Conservation (phyloP, 1,140 invertebrate genomes). For the Temnothorax longispinosus region DNA sequence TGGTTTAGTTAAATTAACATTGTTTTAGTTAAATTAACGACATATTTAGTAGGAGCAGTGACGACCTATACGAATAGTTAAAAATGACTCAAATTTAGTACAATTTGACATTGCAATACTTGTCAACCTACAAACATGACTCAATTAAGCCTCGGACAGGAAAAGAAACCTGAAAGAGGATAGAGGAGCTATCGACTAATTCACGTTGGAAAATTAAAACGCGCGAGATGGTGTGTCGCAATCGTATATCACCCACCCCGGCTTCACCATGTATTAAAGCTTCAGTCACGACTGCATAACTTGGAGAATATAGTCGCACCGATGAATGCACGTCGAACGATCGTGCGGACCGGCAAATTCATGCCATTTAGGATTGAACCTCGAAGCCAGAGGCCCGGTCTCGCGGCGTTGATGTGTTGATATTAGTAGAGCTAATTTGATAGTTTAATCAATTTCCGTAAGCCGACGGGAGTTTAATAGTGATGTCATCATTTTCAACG, state of each 20-base stretch:
- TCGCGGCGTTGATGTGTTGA: conserved; percentile 81
- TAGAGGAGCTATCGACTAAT: background rate
- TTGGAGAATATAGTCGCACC: conserved; percentile 70
- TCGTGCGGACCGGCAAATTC: conserved; percentile 73
- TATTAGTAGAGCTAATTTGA: conserved; percentile 86
- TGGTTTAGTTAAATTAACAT: too few species aligned
- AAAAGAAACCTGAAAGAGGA: background rate
- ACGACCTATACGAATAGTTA: too few species aligned
- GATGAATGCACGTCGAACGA: conserved; percentile 75
- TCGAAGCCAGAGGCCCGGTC: conserved; percentile 59
- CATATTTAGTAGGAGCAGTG: too few species aligned
- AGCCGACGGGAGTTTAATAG: conserved; percentile 85
- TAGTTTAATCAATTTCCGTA: conserved; percentile 86
- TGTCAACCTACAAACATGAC: background rate
- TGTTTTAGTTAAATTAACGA: too few species aligned
- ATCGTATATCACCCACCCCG: background rate
- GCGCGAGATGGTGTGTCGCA: background rate
- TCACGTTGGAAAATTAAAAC: conserved; percentile 22
- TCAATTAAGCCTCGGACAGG: background rate
- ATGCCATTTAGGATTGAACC: conserved; percentile 68
- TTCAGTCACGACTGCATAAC: conserved; percentile 66
- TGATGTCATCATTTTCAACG: conserved; percentile 86
- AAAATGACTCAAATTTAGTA: too few species aligned
- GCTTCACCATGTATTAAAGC: conserved; percentile 48
- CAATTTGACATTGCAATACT: too few species aligned